Percentiles rank a stretch among this genome's conserved stretches.
These are phyloP conservation scores for Rhopilema esculentum DNA, from an alignment of 30 jellyfish, hydroid and myxozoan genomes.

Conservation along the genomic window DNA sequence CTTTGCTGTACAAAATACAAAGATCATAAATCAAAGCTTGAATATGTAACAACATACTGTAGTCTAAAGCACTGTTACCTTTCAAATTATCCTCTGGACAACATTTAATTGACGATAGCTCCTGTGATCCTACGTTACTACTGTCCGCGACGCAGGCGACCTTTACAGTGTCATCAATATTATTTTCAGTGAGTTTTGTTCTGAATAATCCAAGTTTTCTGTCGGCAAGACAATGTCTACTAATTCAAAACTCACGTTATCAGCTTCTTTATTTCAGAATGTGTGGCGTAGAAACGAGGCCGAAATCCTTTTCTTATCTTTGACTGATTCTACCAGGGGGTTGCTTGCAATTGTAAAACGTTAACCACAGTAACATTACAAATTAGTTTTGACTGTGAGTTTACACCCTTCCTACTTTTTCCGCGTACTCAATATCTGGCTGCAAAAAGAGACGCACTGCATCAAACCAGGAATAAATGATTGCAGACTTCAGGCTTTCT, in stretches of 20 bases:
- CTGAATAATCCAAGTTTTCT: neutral
- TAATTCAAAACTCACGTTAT: conserved; percentile 11
- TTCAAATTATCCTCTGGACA: neutral
- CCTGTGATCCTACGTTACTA: neutral
- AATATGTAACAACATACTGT: neutral
- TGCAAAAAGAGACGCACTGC: neutral
- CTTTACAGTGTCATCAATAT: neutral
- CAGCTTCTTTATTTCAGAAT: conserved; percentile 32
- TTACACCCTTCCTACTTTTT: neutral
- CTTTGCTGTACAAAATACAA: neutral
- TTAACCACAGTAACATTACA: neutral
- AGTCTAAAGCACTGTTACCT: neutral
- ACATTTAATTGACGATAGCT: neutral
- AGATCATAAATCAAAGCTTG: neutral
- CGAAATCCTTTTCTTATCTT: conserved; percentile 15
- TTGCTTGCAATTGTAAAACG: neutral
- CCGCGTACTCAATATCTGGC: neutral
- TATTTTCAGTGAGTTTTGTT: neutral
- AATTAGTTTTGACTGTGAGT: neutral
- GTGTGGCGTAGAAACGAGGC: conserved; percentile 60
- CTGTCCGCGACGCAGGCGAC: neutral
- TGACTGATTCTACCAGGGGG: conserved; percentile 32
- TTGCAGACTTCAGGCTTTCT: too few relatives aligned
- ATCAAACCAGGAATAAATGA: neutral
- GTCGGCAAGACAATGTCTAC: conserved; percentile 30